Evolutionary conservation across 2,113 vertebrate species (phyloP).

Genomic region (Speoplatyrhinus poulsoni): DNA sequence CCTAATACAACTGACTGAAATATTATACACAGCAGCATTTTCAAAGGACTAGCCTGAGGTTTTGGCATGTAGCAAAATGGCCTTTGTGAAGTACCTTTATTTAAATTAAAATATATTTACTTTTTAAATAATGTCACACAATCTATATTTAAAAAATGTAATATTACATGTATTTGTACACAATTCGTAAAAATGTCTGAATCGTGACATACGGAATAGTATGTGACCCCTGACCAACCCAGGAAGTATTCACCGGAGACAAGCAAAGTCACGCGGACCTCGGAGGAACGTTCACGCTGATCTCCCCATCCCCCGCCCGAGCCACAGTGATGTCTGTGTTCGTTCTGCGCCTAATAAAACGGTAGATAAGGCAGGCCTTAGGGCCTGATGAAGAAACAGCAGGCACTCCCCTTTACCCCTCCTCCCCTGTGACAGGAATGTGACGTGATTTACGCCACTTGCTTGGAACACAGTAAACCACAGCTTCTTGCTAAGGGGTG

Average conservation of each 20-base stretch:
- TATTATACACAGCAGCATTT: too few relatives aligned
- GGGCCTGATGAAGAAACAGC: slow-evolving; percentile 18
- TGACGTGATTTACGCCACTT: slow-evolving; percentile 33
- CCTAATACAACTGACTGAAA: too few relatives aligned
- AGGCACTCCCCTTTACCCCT: background rate
- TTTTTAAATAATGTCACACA: too few relatives aligned
- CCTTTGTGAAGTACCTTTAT: too few relatives aligned
- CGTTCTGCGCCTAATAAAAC: slow-evolving; percentile 25
- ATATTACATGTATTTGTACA: too few relatives aligned
- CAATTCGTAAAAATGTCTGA: too few relatives aligned
- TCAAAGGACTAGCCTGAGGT: too few relatives aligned
- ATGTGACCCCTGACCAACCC: background rate
- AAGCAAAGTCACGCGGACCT: background rate
- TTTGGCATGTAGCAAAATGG: too few relatives aligned
- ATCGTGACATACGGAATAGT: too few relatives aligned
- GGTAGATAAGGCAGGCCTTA: slow-evolving; percentile 20
- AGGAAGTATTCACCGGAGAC: background rate
- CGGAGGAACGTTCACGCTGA: background rate
- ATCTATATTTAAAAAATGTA: too few relatives aligned
- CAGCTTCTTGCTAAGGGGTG: slow-evolving; percentile 18
- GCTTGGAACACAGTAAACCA: slow-evolving; percentile 22
- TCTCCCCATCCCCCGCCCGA: background rate
- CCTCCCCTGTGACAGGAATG: slow-evolving; percentile 41
- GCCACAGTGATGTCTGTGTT: slow-evolving; percentile 28
- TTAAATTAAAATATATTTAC: too few relatives aligned